Evolutionary conservation across 2,113 vertebrate species (phyloP).

Genomic region (Motacilla alba): DNA sequence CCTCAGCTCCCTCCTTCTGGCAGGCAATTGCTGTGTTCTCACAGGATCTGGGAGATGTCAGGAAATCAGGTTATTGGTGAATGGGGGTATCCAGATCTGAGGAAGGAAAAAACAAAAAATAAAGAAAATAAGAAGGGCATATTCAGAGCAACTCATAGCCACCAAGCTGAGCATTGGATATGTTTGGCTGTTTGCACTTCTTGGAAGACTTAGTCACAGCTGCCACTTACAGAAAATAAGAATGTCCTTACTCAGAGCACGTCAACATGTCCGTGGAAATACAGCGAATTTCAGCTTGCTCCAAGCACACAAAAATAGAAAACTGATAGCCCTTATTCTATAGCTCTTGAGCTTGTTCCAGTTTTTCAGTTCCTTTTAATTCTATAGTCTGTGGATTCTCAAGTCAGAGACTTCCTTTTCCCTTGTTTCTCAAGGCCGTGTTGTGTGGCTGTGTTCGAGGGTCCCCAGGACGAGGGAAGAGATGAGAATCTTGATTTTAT

Average conservation of each 20-base stretch:
- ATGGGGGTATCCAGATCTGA: not conserved
- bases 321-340: not conserved
- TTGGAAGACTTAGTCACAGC: not conserved
- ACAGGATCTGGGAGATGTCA: not conserved
- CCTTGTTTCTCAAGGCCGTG: not conserved
- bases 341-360: not conserved
- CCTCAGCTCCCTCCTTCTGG: not conserved
- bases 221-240: not conserved
- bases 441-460: too few relatives aligned
- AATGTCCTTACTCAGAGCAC: not conserved
- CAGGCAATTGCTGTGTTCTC: not conserved
- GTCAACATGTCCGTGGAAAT: rapidly evolving
- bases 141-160: not conserved
- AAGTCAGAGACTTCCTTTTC: not conserved
- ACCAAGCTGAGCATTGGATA: not conserved
- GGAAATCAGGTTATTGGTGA: not conserved
- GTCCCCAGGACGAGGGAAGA: too few relatives aligned
- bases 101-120: too few relatives aligned
- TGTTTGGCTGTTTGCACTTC: not conserved
- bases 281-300: not conserved
- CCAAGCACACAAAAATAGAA: not conserved
- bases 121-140: not conserved
- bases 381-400: not conserved
- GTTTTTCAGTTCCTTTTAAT: conserved; percentile 24
- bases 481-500: too few relatives aligned